These are phyloP conservation scores for Proales similis DNA, from an alignment of 1,140 invertebrate species.

Conservation along the genomic window DNA sequence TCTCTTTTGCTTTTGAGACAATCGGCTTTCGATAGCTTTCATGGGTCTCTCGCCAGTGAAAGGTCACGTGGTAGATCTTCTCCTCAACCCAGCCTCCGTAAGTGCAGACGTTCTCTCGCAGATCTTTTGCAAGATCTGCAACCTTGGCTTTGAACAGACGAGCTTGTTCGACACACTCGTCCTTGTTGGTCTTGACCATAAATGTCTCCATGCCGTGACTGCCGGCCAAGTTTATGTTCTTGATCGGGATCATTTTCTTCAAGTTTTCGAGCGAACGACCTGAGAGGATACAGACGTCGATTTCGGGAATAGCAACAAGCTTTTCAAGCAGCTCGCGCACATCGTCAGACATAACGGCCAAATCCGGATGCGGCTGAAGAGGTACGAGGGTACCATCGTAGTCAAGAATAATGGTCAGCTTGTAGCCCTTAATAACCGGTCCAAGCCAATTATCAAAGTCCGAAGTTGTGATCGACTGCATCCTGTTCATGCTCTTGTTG, in stretches of 20 bases:
- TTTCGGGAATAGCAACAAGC: constrained; percentile 5
- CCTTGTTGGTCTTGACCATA: constrained; percentile 76
- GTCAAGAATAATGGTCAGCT: constrained; percentile 72
- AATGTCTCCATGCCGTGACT: constrained; percentile 80
- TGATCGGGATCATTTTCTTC: constrained; percentile 9
- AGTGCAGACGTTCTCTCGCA: constrained; percentile 74
- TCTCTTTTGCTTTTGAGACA: constrained; percentile 45
- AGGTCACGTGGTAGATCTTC: constrained; percentile 75
- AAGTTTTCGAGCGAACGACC: constrained; percentile 25
- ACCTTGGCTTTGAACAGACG: constrained; percentile 57
- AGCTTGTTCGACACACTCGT: constrained; percentile 62
- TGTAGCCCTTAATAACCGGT: constrained; percentile 64
- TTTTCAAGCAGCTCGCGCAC: constrained; percentile 54
- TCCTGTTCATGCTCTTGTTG: constrained; percentile 39
- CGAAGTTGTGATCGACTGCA: constrained; percentile 20
- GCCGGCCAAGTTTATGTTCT: constrained; percentile 52
- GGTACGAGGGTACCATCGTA: constrained; percentile 82
- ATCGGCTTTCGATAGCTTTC: constrained; percentile 56
- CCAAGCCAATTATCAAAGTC: constrained; percentile 37
- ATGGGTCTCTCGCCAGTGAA: constrained; percentile 69
- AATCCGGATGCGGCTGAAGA: constrained; percentile 76
- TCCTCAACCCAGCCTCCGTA: constrained; percentile 86
- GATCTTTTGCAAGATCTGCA: constrained; percentile 64
- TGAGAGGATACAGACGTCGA: constrained; percentile 20
- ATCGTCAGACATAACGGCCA: constrained; percentile 72